phyloP scores from a whole-genome alignment of 2,113 vertebrate genomes.

The Lipotes vexillifer region DNA sequence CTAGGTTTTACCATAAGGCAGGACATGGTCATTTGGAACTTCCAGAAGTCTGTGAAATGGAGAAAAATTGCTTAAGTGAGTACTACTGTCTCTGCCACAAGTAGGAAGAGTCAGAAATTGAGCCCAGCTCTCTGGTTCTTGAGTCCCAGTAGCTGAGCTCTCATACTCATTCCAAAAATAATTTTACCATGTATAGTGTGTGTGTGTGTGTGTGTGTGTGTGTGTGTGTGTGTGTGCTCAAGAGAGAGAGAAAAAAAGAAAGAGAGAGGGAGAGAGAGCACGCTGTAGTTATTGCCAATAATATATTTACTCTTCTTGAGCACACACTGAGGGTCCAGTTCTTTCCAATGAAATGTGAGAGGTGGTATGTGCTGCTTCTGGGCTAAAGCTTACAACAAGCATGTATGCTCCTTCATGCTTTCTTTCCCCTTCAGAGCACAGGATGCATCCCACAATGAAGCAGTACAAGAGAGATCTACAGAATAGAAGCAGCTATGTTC shows the following conservation, averaged over 20 bases:
- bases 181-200: not conserved
- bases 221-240: rapidly evolving
- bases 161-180: not conserved
- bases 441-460: rapidly evolving
- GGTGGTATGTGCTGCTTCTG: not conserved
- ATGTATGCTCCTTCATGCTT: not conserved
- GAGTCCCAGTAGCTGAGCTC: not conserved
- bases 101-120: not conserved
- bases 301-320: not conserved
- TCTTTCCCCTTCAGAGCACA: not conserved
- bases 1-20: not conserved
- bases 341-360: not conserved
- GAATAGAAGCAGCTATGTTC: not conserved
- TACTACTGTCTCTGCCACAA: not conserved
- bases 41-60: not conserved
- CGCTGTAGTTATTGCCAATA: not conserved
- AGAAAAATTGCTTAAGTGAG: not conserved
- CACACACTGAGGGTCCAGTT: not conserved
- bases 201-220: not conserved
- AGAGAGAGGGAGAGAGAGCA: not conserved
- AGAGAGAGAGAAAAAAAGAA: too few relatives aligned
- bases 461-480: rapidly evolving
- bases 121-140: not conserved
- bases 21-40: not conserved
- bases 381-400: not conserved